A percentile compares a stretch with the other conserved stretches of the same genome.
Conservation (phyloP, 2,888 invertebrate species). For the Disparrhopalites patrizii region DNA sequence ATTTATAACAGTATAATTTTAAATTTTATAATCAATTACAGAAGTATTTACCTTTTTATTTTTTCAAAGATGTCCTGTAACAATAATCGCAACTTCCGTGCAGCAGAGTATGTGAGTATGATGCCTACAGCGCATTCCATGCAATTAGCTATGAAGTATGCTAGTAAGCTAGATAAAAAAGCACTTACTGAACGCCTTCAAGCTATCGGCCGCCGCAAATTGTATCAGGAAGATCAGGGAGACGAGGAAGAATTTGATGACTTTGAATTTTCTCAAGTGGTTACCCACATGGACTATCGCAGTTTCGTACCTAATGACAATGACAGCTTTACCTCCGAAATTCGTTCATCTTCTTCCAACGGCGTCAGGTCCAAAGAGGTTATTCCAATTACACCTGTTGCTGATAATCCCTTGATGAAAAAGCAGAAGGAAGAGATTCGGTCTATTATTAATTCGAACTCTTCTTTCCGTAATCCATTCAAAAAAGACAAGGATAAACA, state of each 20-base stretch:
- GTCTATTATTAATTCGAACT: conserved; percentile 27
- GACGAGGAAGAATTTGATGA: conserved; percentile 46
- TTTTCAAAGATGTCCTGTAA: conserved; percentile 72
- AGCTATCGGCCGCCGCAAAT: conserved; percentile 55
- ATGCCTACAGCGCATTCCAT: conserved; percentile 72
- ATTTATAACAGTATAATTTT: not conserved
- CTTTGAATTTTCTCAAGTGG: conserved; percentile 27
- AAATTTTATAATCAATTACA: conserved; percentile 15
- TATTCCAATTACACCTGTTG: conserved; percentile 10
- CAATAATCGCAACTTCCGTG: conserved; percentile 77
- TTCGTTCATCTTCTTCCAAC: not conserved
- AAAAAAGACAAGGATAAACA: conserved; percentile 16
- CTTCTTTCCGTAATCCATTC: conserved; percentile 33
- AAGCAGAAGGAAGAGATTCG: conserved; percentile 45
- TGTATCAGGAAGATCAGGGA: conserved; percentile 44
- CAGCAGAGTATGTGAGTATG: conserved; percentile 78
- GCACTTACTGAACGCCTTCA: conserved; percentile 74
- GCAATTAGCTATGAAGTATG: conserved; percentile 83
- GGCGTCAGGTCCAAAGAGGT: not conserved
- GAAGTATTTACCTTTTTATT: no score
- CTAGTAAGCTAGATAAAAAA: conserved; percentile 69
- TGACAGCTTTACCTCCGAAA: not conserved
- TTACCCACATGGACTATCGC: conserved; percentile 22
- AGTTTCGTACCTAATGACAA: no score
- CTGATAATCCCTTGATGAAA: conserved; percentile 45